Evolutionary conservation across 2,888 invertebrate genomes (phyloP).

Genomic region (Keiferia lycopersicella): DNA sequence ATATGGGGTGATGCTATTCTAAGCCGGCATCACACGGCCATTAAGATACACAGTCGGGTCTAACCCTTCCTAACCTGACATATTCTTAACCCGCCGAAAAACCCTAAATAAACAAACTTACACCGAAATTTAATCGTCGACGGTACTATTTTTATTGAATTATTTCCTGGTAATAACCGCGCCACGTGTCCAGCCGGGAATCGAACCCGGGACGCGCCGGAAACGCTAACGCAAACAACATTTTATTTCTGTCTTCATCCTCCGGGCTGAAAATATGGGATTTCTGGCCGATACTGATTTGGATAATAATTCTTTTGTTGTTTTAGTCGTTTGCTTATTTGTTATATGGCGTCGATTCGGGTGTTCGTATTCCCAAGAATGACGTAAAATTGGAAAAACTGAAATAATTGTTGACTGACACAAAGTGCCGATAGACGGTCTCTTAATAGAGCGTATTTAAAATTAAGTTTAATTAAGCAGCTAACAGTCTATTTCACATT

Average conservation of each 20-base stretch:
- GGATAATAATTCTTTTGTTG: constrained; percentile 32
- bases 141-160: constrained; percentile 73
- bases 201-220: constrained; percentile 71
- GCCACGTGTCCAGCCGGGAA: constrained; percentile 63
- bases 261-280: constrained; percentile 10
- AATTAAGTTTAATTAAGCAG: constrained; percentile 27
- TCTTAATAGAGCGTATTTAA: neutral
- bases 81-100: constrained; percentile 8
- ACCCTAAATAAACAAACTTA: constrained; percentile 22
- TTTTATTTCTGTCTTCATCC: constrained; percentile 78
- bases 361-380: too few species aligned
- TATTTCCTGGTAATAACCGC: constrained; percentile 72
- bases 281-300: constrained; percentile 3
- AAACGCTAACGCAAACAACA: constrained; percentile 77
- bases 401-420: too few species aligned
- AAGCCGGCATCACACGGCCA: too few species aligned
- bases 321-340: too few species aligned
- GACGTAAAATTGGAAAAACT: too few species aligned
- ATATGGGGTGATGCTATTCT: too few species aligned
- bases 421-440: too few species aligned
- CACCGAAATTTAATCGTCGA: constrained; percentile 62
- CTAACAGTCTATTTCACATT: too few species aligned
- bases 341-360: too few species aligned
- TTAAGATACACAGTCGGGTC: neutral
- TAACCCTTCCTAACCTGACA: constrained; percentile 16